These are phyloP conservation scores for Eufriesea mexicana DNA, from an alignment of 1,140 invertebrate genomes.

Conservation along the genomic window DNA sequence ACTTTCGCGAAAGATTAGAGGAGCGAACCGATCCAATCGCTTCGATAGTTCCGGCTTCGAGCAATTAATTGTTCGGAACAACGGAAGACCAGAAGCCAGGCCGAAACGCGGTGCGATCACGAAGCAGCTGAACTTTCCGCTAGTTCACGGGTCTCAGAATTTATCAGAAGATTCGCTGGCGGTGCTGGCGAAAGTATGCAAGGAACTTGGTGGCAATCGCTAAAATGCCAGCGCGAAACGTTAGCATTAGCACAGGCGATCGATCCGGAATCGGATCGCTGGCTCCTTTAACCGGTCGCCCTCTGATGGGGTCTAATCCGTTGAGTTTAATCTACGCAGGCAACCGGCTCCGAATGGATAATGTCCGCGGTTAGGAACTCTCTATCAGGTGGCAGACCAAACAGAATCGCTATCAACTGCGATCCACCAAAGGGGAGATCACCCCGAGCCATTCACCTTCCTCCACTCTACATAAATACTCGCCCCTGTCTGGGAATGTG, in stretches of 20 bases:
- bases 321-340: constrained; percentile 46
- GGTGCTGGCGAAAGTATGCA: background rate
- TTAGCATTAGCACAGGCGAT: background rate
- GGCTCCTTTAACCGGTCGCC: background rate
- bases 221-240: constrained; percentile 3
- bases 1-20: background rate
- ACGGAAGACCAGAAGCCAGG: background rate
- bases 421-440: constrained; percentile 50
- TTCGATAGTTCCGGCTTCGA: background rate
- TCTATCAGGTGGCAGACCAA: constrained; percentile 58
- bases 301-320: constrained; percentile 43
- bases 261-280: constrained; percentile 23
- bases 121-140: background rate
- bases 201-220: constrained; percentile 11
- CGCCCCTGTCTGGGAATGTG: background rate
- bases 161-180: background rate
- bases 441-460: background rate
- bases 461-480: constrained; percentile 12
- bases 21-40: background rate
- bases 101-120: background rate
- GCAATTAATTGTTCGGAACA: background rate
- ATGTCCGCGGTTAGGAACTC: constrained; percentile 54
- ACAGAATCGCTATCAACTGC: constrained; percentile 62
- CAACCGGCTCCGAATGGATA: constrained; percentile 26
- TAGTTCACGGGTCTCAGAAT: background rate